Evolutionary conservation across 1,140 invertebrate species (phyloP), one percentile per base, ranked within the genome.

Genomic region (Zaprionus lachaisei): DNA sequence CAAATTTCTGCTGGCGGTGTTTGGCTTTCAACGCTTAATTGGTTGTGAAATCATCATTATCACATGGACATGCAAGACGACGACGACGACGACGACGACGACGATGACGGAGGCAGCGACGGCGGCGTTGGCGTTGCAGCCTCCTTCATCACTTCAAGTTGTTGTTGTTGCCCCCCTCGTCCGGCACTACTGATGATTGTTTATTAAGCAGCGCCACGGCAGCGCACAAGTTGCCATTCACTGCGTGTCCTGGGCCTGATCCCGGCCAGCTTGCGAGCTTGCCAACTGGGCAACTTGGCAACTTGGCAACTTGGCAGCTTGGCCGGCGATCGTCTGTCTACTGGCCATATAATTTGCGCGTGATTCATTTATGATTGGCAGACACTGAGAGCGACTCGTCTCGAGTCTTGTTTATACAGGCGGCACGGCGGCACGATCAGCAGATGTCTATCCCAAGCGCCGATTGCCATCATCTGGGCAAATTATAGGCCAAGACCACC

Each of bases 11-110:
- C 72, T 86, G 85, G 85, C 86, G 85, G 86, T 90, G 86, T 90
- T 90, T 90, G 85, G 85, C 85, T 90, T 90, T 90, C 85, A 90
- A 90, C 85, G 85, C 85, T 90, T 90, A 90, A 90, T 90, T 90
- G 85, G 85, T 90, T 90, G 85, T 90, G 85, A 90, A 90, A 90
- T 91, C 85, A 90, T 90, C 86, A 90, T 90, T 89, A 89, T 89
- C 84, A 90, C 84, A 87, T 89, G 84, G 84, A 78, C 79, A 76
- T 76, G 73, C 68, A 75, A 78, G 68, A 78, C 72, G 75, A 51
- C 47, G 68, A 47, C 24, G 51, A 31, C 12, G 63, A 47, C 41
- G 31, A 26, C 6, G 70, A 26, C 5, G 34, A 44, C 28, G 20
- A 20, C 20, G 20, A 1, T 1, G 61, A 15, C 37, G 55, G 58